These are phyloP conservation scores for Hipparchia semele DNA, from an alignment of 2,888 invertebrate genomes.

Conservation along the genomic window DNA sequence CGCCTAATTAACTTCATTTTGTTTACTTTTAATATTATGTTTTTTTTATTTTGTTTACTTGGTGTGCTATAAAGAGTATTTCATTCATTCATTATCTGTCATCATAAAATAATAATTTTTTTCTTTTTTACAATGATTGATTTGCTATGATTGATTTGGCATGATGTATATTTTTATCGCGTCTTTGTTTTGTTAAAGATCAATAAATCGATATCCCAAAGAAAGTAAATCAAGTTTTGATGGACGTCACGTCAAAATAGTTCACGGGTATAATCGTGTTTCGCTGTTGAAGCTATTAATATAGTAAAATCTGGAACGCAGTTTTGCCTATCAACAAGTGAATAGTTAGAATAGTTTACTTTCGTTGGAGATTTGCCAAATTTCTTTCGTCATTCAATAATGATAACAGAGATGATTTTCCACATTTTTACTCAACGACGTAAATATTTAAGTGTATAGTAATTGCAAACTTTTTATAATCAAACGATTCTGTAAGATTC, in stretches of 20 bases:
- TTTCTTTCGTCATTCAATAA: conserved; percentile 20
- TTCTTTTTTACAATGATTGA: too few relatives aligned
- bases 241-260: conserved; percentile 22
- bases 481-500: too few relatives aligned
- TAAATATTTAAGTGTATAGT: background rate
- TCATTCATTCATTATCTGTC: too few relatives aligned
- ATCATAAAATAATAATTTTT: too few relatives aligned
- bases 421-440: background rate
- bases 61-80: too few relatives aligned
- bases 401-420: background rate
- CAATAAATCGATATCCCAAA: background rate
- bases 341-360: conserved; percentile 25
- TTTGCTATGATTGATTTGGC: too few relatives aligned
- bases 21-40: too few relatives aligned
- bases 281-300: conserved; percentile 36
- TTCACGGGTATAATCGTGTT: conserved; percentile 15
- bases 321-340: conserved; percentile 33
- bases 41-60: too few relatives aligned
- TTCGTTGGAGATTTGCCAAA: conserved; percentile 33
- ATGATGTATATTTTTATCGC: background rate
- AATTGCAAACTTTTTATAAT: too few relatives aligned
- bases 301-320: conserved; percentile 39
- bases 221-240: background rate
- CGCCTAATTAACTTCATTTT: too few relatives aligned
- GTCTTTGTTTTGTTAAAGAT: background rate